Evolutionary conservation across 2,113 vertebrate genomes (phyloP).

Genomic region (Callospermophilus lateralis): DNA sequence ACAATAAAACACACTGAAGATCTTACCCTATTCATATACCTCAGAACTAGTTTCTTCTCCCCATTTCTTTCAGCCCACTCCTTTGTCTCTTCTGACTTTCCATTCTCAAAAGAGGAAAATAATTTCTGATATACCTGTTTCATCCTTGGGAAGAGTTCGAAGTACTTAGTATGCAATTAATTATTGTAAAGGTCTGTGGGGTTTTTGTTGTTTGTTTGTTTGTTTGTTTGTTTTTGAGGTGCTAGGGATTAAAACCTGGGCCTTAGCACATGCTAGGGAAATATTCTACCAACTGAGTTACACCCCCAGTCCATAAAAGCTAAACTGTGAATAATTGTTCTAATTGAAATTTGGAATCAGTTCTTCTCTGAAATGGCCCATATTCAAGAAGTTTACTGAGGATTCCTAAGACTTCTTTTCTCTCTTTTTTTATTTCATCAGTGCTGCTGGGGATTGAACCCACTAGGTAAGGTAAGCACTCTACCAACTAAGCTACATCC

Average conservation of each 20-base stretch:
- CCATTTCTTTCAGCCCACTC: neutral
- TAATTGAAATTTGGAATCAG: neutral
- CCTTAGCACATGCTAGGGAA: too few species aligned
- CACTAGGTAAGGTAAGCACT: too few species aligned
- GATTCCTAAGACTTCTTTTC: neutral
- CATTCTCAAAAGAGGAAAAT: slow-evolving; percentile 14
- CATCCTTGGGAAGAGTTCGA: neutral
- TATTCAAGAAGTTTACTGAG: neutral
- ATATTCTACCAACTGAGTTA: too few species aligned
- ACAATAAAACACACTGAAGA: neutral
- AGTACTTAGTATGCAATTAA: neutral
- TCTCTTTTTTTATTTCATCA: too few species aligned
- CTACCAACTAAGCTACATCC: too few species aligned
- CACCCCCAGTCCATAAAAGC: neutral
- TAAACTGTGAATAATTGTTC: neutral
- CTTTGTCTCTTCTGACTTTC: neutral
- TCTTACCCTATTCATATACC: neutral
- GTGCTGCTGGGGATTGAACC: too few species aligned
- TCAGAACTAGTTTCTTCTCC: neutral
- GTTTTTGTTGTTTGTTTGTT: too few species aligned
- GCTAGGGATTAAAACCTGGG: too few species aligned
- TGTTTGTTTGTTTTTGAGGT: too few species aligned
- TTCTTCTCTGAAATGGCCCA: neutral
- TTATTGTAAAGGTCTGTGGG: neutral
- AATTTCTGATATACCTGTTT: neutral